phyloP scores from a whole-genome alignment of 1,140 invertebrate genomes.

The Parasteatoda tepidariorum region DNA sequence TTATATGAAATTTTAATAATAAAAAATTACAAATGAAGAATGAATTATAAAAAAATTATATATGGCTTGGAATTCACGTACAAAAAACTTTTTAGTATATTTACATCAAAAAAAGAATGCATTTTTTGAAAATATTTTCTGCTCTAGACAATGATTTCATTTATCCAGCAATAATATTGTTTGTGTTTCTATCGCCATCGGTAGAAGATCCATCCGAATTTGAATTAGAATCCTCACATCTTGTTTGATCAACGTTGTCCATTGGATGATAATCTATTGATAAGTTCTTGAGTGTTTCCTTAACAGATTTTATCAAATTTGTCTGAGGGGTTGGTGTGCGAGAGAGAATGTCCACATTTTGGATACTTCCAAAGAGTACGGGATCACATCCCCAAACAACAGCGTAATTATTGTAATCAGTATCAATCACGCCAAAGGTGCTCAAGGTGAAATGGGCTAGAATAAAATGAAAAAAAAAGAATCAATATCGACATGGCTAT shows the following conservation, averaged over 20 bases:
- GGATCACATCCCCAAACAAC: constrained; percentile 82
- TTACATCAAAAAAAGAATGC: too few relatives aligned
- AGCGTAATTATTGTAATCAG: constrained; percentile 81
- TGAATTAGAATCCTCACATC: background rate
- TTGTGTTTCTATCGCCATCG: constrained; percentile 11
- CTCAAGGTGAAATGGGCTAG: constrained; percentile 40
- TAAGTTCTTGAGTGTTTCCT: constrained; percentile 13
- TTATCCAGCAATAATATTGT: constrained; percentile 42
- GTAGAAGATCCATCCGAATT: background rate
- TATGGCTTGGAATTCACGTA: too few relatives aligned
- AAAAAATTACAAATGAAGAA: too few relatives aligned
- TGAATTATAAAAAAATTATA: too few relatives aligned
- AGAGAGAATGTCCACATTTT: constrained; percentile 30
- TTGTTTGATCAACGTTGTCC: constrained; percentile 33
- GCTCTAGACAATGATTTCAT: too few relatives aligned
- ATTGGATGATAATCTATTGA: background rate
- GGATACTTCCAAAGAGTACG: constrained; percentile 43
- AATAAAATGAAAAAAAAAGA: background rate
- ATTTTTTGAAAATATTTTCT: too few relatives aligned
- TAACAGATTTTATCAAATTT: constrained; percentile 1
- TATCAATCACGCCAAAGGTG: constrained; percentile 80
- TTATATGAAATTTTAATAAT: too few relatives aligned
- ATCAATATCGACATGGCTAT: background rate
- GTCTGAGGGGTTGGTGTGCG: background rate
- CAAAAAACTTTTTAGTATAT: too few relatives aligned